Conservation (phyloP, 2,888 invertebrate genomes). For the Pristionchus mayeri region DNA sequence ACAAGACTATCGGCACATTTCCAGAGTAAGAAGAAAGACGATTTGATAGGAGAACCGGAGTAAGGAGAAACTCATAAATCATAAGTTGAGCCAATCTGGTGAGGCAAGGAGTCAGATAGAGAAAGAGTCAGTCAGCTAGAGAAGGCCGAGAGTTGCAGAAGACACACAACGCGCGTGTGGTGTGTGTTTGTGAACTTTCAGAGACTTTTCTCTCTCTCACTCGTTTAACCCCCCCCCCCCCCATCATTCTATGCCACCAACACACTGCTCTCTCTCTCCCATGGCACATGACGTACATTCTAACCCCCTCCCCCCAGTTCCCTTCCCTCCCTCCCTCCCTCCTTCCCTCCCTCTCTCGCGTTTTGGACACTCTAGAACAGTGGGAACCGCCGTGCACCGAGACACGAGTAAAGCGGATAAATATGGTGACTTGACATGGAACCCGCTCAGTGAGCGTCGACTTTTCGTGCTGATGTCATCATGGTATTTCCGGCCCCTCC, state of each 20-base stretch:
- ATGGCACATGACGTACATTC: conserved; percentile 35
- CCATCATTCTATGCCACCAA: not conserved
- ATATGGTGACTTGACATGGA: not conserved
- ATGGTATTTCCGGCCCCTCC: not conserved
- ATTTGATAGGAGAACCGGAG: too few relatives aligned
- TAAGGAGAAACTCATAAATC: too few relatives aligned
- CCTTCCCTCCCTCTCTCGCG: not conserved
- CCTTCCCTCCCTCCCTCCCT: not conserved
- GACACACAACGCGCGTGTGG: not conserved
- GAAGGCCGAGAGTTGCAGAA: conserved; percentile 21
- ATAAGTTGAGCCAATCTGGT: too few relatives aligned
- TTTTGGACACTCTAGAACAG: not conserved
- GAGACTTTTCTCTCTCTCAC: not conserved
- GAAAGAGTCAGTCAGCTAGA: too few relatives aligned
- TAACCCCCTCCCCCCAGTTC: not conserved
- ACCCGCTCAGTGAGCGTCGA: not conserved
- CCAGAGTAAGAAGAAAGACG: too few relatives aligned
- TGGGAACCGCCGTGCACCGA: conserved; percentile 8
- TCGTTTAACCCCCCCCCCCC: not conserved
- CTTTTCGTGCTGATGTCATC: not conserved
- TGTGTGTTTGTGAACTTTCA: conserved; percentile 42
- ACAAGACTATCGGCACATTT: too few relatives aligned
- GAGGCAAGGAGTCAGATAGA: too few relatives aligned
- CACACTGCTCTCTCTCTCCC: conserved; percentile 1
- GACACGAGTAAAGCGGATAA: conserved; percentile 3